Percentiles rank a stretch among this genome's conserved stretches.
These are phyloP conservation scores for Drosophila ficusphila DNA, from an alignment of 1,140 invertebrate species.

Conservation along the genomic window DNA sequence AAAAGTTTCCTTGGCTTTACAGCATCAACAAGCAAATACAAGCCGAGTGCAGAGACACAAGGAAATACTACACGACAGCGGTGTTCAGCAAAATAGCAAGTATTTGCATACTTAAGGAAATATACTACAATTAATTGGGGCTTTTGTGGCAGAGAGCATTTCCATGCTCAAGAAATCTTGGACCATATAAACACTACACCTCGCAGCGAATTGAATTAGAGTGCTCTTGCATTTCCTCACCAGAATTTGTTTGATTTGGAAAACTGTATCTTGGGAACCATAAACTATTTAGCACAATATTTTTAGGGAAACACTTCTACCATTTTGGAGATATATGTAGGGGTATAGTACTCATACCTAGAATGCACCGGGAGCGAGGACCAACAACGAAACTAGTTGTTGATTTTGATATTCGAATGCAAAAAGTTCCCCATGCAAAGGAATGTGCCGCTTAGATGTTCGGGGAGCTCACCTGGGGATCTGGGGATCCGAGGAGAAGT, in stretches of 20 bases:
- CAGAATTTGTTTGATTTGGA: not conserved
- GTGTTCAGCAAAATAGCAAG: conserved; percentile 5
- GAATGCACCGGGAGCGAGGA: conserved; percentile 52
- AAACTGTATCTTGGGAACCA: too few species aligned
- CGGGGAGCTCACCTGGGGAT: conserved; percentile 21
- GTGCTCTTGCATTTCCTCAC: too few species aligned
- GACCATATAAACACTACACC: too few species aligned
- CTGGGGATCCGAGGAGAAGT: conserved; percentile 7
- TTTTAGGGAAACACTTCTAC: not conserved
- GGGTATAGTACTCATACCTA: not conserved
- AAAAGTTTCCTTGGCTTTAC: conserved; percentile 80
- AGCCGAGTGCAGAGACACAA: conserved; percentile 28
- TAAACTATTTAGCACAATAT: not conserved
- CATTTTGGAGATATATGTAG: not conserved
- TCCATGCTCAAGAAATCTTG: too few species aligned
- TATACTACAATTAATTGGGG: too few species aligned
- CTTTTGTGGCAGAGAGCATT: too few species aligned
- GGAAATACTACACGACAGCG: conserved; percentile 6
- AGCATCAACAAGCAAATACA: conserved; percentile 77
- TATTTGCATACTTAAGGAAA: conserved; percentile 1
- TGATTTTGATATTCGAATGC: conserved; percentile 80
- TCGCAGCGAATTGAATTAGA: too few species aligned
- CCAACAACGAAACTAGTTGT: conserved; percentile 74
- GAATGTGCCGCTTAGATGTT: conserved; percentile 44
- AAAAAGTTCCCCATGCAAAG: conserved; percentile 64